A percentile compares a stretch with the other conserved stretches of the same genome.
These are phyloP conservation scores for Cheumatopsyche charites DNA, from an alignment of 1,140 invertebrate species.

Conservation along the genomic window DNA sequence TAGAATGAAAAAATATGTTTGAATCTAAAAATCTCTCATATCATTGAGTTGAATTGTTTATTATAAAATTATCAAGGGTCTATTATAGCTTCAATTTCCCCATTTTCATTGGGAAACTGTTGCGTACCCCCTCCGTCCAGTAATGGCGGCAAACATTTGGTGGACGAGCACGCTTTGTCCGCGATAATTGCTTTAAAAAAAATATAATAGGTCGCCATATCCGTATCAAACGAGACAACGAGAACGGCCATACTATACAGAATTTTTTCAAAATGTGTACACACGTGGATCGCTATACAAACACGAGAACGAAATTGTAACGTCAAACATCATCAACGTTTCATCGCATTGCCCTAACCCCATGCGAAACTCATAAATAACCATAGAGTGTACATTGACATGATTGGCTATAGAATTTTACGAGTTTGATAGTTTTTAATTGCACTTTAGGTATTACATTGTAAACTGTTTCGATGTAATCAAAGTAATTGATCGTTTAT, in stretches of 20 bases:
- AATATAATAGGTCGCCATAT: slow-evolving; percentile 47
- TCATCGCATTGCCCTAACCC: not conserved
- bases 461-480: no score
- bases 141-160: slow-evolving; percentile 46
- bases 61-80: no score
- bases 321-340: slow-evolving; percentile 8
- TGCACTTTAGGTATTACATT: no score
- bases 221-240: slow-evolving; percentile 44
- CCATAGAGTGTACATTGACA: not conserved
- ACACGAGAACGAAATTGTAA: slow-evolving; percentile 16
- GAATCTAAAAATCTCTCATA: no score
- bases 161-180: slow-evolving; percentile 45
- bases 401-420: no score
- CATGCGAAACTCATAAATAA: slow-evolving; percentile 6
- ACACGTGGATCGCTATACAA: slow-evolving; percentile 27
- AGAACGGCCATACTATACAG: not conserved
- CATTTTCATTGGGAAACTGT: slow-evolving; percentile 2
- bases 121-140: not conserved
- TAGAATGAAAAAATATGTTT: no score
- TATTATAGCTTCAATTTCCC: no score
- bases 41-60: no score
- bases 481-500: no score
- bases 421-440: no score
- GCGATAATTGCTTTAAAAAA: slow-evolving; percentile 48
- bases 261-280: slow-evolving; percentile 38